Percentiles rank a stretch among this genome's conserved stretches.
These are phyloP conservation scores for Seira sanloemensis DNA, from an alignment of 2,888 invertebrate species.

Conservation along the genomic window DNA sequence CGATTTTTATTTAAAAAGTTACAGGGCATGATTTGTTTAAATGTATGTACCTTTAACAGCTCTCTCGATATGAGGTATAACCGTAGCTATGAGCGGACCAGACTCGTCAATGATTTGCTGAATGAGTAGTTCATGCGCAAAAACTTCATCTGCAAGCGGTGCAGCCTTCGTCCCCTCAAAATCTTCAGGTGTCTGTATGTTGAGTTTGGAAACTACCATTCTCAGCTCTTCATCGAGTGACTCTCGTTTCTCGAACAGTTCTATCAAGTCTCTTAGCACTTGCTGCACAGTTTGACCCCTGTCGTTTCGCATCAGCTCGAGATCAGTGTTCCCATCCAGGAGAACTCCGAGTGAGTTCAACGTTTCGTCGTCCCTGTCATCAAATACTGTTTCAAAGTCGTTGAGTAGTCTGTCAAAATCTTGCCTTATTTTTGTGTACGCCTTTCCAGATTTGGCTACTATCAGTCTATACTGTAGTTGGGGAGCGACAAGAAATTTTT, in stretches of 20 bases:
- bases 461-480: conserved; percentile 54
- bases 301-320: conserved; percentile 35
- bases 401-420: conserved; percentile 53
- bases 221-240: conserved; percentile 47
- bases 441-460: conserved; percentile 45
- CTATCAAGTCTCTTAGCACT: conserved; percentile 51
- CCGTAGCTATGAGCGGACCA: conserved; percentile 44
- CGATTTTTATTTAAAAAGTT: neutral
- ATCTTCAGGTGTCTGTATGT: conserved; percentile 51
- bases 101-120: conserved; percentile 55
- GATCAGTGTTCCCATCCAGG: conserved; percentile 51
- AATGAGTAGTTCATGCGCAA: conserved; percentile 44
- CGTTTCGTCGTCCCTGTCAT: conserved; percentile 53
- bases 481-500: neutral
- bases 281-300: conserved; percentile 50
- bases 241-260: conserved; percentile 53
- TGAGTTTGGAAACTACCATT: conserved; percentile 48
- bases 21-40: neutral
- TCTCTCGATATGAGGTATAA: conserved; percentile 45
- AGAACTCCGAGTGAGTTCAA: conserved; percentile 36
- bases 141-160: conserved; percentile 53
- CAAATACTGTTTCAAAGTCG: conserved; percentile 51
- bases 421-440: conserved; percentile 43
- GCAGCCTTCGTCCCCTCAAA: conserved; percentile 59
- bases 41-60: conserved; percentile 45